Base-by-base conservation (phyloP, 2,113 vertebrate genomes). In the Thunnus thynnus region DNA sequence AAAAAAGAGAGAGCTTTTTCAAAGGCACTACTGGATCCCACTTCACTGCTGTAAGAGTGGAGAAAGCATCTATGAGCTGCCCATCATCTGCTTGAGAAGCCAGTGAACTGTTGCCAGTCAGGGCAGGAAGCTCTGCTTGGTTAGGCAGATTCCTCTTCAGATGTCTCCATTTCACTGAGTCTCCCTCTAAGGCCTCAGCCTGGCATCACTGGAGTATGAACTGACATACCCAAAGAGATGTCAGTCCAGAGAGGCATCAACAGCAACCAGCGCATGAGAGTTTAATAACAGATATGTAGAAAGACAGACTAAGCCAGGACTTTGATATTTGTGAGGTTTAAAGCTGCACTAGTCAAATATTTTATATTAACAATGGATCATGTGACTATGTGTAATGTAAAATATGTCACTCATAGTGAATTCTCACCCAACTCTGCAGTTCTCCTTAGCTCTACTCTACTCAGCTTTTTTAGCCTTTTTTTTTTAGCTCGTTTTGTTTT, bases 61-160 rank as follows among this genome's bases (percentile, higher is more conserved):
- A 76, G 63, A 13, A 30, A 72, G 36, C 32, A 55, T 54, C 47
- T 17, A 54, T 41, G 87, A 78, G 78, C 18, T 79, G 74, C 52
- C 55, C 62, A 25, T 82, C 74, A 79, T 66, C 52, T 72, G 30
- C 67, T 82, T 85, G 79, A 66, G 69, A 62, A 70, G 25, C 66
- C 47, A 67, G 62, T 79, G 66, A 56, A 18, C 74, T 84, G 58
- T 62, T 60, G n/a, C 64, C 73, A 71, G 54, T 50, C 72, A 20
- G 30, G 62, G 25, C 44, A 46, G 8, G 18, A 22, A 72, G 70
- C 62, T 76, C 27, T 56, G 58, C 36, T 62, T 57, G 56, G 56
- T 55, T 48, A 18, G 30, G 41, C 36, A 55, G 27, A 64, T 47
- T 72, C 54, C 51, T 68, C 14, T 55, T 63, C 52, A 78, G 50